Evolutionary conservation across 2,113 vertebrate species (phyloP).

Genomic region (Oplegnathus fasciatus): DNA sequence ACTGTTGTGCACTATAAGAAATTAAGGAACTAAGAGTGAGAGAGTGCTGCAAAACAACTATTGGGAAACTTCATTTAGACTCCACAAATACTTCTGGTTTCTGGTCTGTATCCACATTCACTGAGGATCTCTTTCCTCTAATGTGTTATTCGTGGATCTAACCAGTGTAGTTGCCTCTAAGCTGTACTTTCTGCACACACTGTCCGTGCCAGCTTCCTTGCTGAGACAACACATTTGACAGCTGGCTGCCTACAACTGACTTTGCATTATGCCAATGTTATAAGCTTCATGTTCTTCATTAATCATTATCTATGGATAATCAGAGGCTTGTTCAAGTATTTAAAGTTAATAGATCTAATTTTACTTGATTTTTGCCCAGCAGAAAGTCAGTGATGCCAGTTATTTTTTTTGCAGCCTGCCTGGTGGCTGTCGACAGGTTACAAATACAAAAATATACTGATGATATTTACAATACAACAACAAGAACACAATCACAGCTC

Average conservation of each 20-base stretch:
- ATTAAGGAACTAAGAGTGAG: neutral
- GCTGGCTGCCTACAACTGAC: constrained; percentile 29
- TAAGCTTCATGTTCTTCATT: constrained; percentile 14
- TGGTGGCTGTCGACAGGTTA: neutral
- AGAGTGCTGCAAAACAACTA: neutral
- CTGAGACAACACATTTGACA: constrained; percentile 47
- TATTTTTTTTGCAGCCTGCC: neutral
- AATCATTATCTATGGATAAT: constrained; percentile 37
- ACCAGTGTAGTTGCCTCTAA: neutral
- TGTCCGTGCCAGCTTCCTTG: constrained; percentile 13
- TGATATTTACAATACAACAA: neutral
- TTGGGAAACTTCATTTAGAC: neutral
- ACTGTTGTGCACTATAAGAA: too few species aligned
- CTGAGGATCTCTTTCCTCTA: neutral
- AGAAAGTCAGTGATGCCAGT: neutral
- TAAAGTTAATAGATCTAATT: constrained; percentile 7
- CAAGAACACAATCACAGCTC: neutral
- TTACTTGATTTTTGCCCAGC: neutral
- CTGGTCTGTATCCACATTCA: neutral
- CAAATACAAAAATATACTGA: neutral
- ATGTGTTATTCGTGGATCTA: neutral
- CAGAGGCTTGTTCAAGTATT: constrained; percentile 5
- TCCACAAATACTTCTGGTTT: neutral
- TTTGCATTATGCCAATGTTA: neutral
- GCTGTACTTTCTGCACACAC: neutral